Evolutionary conservation across 2,797 vertebrate species (phyloP), one percentile per base, ranked within the genome.

Genomic region (Fundulus diaphanus): DNA sequence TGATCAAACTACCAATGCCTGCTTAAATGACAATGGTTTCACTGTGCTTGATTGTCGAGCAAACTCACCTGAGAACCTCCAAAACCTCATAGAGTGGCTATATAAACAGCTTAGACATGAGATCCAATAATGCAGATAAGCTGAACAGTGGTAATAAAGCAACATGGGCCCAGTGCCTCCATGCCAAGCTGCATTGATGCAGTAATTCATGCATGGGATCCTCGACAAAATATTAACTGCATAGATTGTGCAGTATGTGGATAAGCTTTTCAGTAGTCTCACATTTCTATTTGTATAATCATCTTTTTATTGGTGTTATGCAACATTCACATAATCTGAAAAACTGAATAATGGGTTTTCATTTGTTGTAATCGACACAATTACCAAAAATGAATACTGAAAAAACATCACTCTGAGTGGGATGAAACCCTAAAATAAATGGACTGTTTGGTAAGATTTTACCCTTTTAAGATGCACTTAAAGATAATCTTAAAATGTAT

Each of bases 401-500:
- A 51, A 51, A 51, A 24, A 7, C 12, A 51, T 51, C 20, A 1
- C 7, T 49, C 1, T 51, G 15, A 22, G 49, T 22, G 20, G 15
- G 46, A 48, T 3, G 13, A 48, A 48, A 15, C 46, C 6, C 6
- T 51, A 51, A 22, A 51, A 6, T 22, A 51, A 24, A 22, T 22
- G 7, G 7, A 7, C 18, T 51, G 22, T 51, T 51, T 7, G 2
- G 8, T 2, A 22, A 2, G 22, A 22, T 22, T 51, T 51, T 51
- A 51, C 22, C 24, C 24, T 52, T 7, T 52, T 52, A 24, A n/a
- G 51, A 52, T 52, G 51, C 22, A n/a, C 20, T 20, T n/a, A n/a
- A n/a, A 81, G 68, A 72, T 72, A 78, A 59, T 70, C 24, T 40
- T 2, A 65, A 65, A 35, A n/a, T 65, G 9, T 37, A 37, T 40